These are phyloP conservation scores for Phoebastria nigripes DNA, from an alignment of 2,797 vertebrate genomes.

Conservation along the genomic window DNA sequence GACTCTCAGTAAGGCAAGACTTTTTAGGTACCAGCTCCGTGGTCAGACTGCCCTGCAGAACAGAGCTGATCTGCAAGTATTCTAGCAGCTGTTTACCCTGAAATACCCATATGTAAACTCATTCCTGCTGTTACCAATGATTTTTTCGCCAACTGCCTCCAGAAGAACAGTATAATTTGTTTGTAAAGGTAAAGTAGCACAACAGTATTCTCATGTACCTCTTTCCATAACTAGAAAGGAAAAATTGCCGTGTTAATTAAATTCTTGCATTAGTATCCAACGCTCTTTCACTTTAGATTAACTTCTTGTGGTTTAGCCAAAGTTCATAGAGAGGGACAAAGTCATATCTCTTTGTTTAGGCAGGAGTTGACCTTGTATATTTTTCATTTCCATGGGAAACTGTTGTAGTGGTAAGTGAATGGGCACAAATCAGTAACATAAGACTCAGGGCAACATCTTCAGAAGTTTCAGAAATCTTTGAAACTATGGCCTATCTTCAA, in stretches of 20 bases:
- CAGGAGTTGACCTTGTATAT: neutral
- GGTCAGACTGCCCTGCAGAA: neutral
- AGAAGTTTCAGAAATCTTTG: neutral
- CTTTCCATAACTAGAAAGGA: neutral
- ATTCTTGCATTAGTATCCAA: neutral
- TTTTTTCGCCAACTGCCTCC: neutral
- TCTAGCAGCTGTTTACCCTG: neutral
- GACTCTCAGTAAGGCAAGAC: neutral
- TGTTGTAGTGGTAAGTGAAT: neutral
- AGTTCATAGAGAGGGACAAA: neutral
- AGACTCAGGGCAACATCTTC: neutral
- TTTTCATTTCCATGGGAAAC: neutral
- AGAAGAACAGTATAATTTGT: neutral
- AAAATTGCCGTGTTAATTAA: neutral
- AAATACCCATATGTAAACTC: neutral
- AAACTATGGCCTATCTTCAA: neutral
- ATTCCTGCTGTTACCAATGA: neutral
- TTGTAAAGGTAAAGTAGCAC: neutral
- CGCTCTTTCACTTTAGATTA: neutral
- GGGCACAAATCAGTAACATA: neutral
- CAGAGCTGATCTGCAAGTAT: neutral
- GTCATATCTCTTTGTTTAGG: neutral
- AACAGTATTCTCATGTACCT: neutral
- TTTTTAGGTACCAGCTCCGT: neutral
- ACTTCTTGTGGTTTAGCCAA: neutral